Base-by-base conservation (phyloP, 2,797 vertebrate species). In the Pogonophryne albipinna region DNA sequence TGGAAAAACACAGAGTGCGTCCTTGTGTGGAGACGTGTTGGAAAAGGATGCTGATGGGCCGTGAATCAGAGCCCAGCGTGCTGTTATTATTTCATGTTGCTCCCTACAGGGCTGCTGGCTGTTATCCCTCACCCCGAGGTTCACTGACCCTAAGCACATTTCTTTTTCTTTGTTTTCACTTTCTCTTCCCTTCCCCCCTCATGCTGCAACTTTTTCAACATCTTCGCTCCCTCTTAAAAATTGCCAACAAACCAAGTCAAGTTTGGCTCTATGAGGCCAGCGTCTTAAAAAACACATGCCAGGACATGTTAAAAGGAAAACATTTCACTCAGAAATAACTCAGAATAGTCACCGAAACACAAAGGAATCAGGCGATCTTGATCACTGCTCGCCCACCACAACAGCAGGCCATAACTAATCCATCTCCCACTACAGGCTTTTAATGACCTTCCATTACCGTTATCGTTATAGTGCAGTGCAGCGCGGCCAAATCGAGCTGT, bases 341-440 rank as follows among this genome's bases (percentile, higher is more conserved):
- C 79, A 77, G 59, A 17, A 89, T n/a, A 67, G 75, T 76, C 80
- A 68, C 19, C 49, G 45, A 77, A 88, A 83, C 16, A 45, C 72
- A 67, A 38, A 63, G 66, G 88, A 85, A 87, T 67, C 56, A 66
- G 47, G 71, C 71, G 86, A 76, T 90, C 71, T 84, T 16, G 70
- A 85, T 73, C 81, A 52, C 72, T 3, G 76, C 76, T 76, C 78
- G 60, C 79, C 85, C 83, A 74, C 79, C 52, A 66, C 86, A 82
- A 71, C 91, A 92, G 89, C 89, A 88, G 89, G 89, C 83, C 66
- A 71, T 31, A 71, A 81, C 83, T 92, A 87, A 87, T 93, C 91
- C 85, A 76, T 88, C 89, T 90, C 90, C 90, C 86, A 66, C 86
- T 86, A 90, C 90, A 91, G 87, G 86, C 74, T 89, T 91, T 91